A percentile compares a stretch with the other conserved stretches of the same genome.
Conservation (phyloP, 37 sponge, comb jelly and placozoan genomes). For the Ianthella basta region DNA sequence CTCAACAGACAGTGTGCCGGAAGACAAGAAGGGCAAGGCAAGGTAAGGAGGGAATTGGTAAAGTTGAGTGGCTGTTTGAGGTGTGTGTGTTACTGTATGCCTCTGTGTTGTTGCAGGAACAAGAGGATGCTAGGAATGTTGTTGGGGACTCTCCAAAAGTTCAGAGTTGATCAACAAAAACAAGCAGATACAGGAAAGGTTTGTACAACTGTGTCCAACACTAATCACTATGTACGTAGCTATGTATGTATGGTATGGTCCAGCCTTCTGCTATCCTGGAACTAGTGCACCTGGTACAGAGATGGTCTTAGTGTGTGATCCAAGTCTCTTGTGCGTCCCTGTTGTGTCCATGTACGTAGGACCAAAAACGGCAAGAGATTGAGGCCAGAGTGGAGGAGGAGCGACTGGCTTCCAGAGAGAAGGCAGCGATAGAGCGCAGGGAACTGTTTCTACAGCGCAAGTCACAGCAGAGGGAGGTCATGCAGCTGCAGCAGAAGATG, state of each 20-base stretch:
- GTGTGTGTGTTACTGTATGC: neutral
- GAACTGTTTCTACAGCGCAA: slow-evolving; percentile 63
- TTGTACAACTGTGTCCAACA: neutral
- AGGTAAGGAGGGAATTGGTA: neutral
- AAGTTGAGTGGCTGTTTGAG: neutral
- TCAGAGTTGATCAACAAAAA: slow-evolving; percentile 59
- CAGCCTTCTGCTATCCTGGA: too few species aligned
- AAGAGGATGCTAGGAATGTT: slow-evolving; percentile 88
- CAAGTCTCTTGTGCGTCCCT: too few species aligned
- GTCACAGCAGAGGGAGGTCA: slow-evolving; percentile 49
- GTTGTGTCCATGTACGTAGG: slow-evolving; percentile 38
- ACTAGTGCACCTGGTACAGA: too few species aligned
- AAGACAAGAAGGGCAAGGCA: slow-evolving; percentile 6
- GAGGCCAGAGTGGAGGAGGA: slow-evolving; percentile 74
- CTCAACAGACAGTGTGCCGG: neutral
- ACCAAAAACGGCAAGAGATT: slow-evolving; percentile 64
- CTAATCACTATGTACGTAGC: neutral
- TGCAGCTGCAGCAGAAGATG: slow-evolving; percentile 51
- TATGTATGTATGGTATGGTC: neutral
- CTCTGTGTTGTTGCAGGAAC: slow-evolving; percentile 46
- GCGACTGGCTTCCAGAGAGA: slow-evolving; percentile 57
- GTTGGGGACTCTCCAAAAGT: slow-evolving; percentile 85
- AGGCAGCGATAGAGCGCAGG: slow-evolving; percentile 46
- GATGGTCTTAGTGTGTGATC: too few species aligned
- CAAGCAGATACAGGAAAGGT: slow-evolving; percentile 58